Evolutionary conservation across 2,888 invertebrate species (phyloP), one percentile per base, ranked within the genome.

Genomic region (Dryomyza anilis): DNA sequence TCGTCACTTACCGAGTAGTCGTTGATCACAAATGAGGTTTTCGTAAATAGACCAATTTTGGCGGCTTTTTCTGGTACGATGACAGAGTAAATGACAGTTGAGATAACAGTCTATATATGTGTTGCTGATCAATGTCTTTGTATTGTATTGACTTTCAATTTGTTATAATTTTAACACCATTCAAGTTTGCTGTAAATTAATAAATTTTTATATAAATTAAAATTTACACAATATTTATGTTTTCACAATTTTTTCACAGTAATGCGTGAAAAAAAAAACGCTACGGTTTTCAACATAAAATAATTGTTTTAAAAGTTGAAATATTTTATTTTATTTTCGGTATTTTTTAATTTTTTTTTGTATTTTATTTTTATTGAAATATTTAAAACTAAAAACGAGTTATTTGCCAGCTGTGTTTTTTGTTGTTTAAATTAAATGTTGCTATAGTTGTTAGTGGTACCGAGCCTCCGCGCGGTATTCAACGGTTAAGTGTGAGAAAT

Each of bases 1-100:
- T n/a, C 46, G 12, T 60, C 72, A 76, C 77, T 78, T 69, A 77
- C 77, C 74, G 75, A 78, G 74, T 74, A 76, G 69, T 82, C 81
- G 75, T 78, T 76, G 65, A 82, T 76, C 73, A 81, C 78, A 77
- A 82, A 82, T 71, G 82, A 82, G 65, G 81, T 81, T 77, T 79
- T 82, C 76, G 82, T 81, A 77, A 81, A 75, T 70, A 80, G 79
- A 76, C 82, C 82, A 81, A 82, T 82, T 82, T 82, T 82, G 82
- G 73, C 79, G 78, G 75, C 70, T 77, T 78, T 71, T 72, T 67
- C 58, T 63, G 14, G 43, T 14, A 25, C 19, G 3, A 25, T 25
- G 39, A 19, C 39, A 14, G 12, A 16, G n/a, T 6, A 50, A 39
- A 23, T 56, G 14, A 23, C 19, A 19, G 23, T 56, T 2, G 14